These are phyloP conservation scores for Polypedilum vanderplanki DNA, from an alignment of 1,140 invertebrate species.

Conservation along the genomic window DNA sequence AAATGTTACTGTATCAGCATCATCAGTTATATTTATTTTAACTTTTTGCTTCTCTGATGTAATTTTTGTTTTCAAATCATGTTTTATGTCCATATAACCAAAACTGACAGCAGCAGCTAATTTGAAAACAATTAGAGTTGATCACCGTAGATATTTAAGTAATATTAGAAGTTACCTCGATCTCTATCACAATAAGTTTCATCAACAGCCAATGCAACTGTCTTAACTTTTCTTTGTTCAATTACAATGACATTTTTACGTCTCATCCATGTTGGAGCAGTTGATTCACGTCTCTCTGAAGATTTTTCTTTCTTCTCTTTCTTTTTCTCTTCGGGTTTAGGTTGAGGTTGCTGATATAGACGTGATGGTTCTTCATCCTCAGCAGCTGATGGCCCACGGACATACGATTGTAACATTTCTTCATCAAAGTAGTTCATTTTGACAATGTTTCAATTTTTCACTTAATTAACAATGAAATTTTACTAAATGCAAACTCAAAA, in stretches of 20 bases:
- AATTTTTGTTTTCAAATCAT: conserved; percentile 70
- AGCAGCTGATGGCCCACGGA: neutral
- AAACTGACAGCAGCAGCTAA: conserved; percentile 75
- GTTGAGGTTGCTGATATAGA: conserved; percentile 30
- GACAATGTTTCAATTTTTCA: neutral
- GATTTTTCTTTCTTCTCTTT: conserved; percentile 40
- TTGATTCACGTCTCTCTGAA: conserved; percentile 36
- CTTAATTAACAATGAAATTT: neutral
- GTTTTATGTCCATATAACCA: conserved; percentile 75
- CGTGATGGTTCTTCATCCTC: neutral
- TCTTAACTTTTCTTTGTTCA: conserved; percentile 26
- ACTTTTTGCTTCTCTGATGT: neutral
- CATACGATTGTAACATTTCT: conserved; percentile 34
- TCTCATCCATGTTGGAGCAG: conserved; percentile 28
- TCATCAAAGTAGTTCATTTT: conserved; percentile 30
- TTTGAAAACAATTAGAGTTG: too few species aligned
- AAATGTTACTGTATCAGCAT: conserved; percentile 67
- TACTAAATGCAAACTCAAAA: too few species aligned
- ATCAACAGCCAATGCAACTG: conserved; percentile 42
- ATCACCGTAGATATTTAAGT: too few species aligned
- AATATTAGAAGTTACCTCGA: too few species aligned
- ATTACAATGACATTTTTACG: conserved; percentile 29
- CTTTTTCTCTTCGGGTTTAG: conserved; percentile 32
- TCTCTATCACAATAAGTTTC: conserved; percentile 87
- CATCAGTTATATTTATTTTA: conserved; percentile 63